Base-by-base conservation (phyloP, 2,797 vertebrate genomes). In the Eulemur mongoz region DNA sequence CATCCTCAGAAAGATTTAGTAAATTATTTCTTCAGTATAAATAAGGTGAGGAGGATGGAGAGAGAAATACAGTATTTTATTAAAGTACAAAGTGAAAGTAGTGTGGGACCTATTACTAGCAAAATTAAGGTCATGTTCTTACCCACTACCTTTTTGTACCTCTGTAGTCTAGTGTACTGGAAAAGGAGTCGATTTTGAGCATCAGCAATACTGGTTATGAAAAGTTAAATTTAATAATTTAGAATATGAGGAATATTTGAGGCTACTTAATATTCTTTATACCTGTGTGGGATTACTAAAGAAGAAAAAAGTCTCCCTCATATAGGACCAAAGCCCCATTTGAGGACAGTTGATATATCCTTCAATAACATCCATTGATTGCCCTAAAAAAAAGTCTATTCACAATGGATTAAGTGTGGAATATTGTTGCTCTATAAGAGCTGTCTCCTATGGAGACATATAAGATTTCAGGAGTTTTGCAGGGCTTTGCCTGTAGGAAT, bases 81-180 rank as follows among this genome's bases (percentile, higher is more conserved):
- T 69, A 76, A 87, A 65, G 63, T 63, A 76, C 35, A 7, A 89
- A 93, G 15, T 50, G 10, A 35, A 83, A 90, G 69, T 50, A 67
- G 15, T 43, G 9, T 80, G 72, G 50, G 83, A 13, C 20, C 43
- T 32, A 67, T 45, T 82, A 35, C 13, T 63, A 50, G 48, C 69
- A 93, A 91, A 79, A 91, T 81, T 93, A 89, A 92, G 67, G 11
- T 92, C 89, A 45, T 54, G 15, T 80, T 93, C 76, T 93, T 88
- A 70, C 40, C 59, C 35, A 54, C 50, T n/a, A 10, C 40, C 57
- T 94, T 81, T 95, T 80, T 83, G 27, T 87, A 83, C 35, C n/a
- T 85, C 23, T 88, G 50, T 78, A 63, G n/a, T 73, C 27, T 45
- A 80, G 2, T 80, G 2, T 92, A 69, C 45, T 48, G 25, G n/a